phyloP scores from a whole-genome alignment of 1,140 invertebrate genomes.

The Homalodisca vitripennis region DNA sequence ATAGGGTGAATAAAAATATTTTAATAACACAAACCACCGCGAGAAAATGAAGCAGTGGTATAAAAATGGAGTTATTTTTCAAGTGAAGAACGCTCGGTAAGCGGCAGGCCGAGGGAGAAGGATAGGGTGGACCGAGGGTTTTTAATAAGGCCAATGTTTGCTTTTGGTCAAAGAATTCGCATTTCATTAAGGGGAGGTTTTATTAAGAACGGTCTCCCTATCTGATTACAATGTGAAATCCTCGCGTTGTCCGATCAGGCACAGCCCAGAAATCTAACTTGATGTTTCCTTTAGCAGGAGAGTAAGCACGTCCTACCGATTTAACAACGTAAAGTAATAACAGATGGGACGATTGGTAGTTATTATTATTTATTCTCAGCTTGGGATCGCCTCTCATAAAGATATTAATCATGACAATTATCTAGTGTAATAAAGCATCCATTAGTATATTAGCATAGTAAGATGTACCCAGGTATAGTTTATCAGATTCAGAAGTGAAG shows the following conservation, averaged over 20 bases:
- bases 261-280: no score
- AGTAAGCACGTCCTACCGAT: no score
- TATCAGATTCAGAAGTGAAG: no score
- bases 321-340: no score
- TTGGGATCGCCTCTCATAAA: no score
- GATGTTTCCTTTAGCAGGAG: no score
- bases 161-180: constrained; percentile 26
- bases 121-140: constrained; percentile 9
- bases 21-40: constrained; percentile 10
- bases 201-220: constrained; percentile 17
- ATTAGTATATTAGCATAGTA: no score
- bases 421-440: no score
- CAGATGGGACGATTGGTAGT: no score
- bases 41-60: constrained; percentile 22
- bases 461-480: no score
- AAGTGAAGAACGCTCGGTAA: constrained; percentile 1
- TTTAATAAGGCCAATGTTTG: constrained; percentile 27
- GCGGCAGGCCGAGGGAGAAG: neutral
- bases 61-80: constrained; percentile 26
- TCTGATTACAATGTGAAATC: constrained; percentile 15
- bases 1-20: neutral
- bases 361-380: no score
- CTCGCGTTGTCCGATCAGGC: neutral
- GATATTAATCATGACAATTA: no score
- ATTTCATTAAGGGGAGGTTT: constrained; percentile 27